These are phyloP conservation scores for Pongo abelii DNA, from an alignment of 2,113 vertebrate species.

Conservation along the genomic window DNA sequence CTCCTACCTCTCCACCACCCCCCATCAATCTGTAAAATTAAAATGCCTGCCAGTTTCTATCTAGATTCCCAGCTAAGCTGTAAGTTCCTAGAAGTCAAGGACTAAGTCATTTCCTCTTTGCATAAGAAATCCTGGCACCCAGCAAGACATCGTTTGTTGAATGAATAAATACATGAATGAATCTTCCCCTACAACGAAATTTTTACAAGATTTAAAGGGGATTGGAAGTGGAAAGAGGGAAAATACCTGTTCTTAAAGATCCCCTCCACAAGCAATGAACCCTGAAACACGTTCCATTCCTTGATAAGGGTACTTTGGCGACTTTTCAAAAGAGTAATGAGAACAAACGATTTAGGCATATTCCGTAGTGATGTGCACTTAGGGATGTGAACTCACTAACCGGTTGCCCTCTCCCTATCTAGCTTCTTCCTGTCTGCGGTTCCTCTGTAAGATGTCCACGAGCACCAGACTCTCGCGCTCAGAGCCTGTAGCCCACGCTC, in stretches of 20 bases:
- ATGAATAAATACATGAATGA: neutral
- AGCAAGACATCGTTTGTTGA: neutral
- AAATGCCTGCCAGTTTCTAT: neutral
- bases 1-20: no score
- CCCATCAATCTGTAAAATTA: neutral
- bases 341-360: conserved; percentile 71
- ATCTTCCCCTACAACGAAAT: neutral
- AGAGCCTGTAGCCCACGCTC: neutral
- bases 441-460: neutral
- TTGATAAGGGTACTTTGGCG: fast-evolving
- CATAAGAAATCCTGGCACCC: neutral
- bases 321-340: conserved; percentile 34
- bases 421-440: neutral
- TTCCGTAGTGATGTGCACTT: neutral
- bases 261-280: neutral
- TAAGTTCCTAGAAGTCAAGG: neutral
- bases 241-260: neutral
- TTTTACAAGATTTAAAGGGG: neutral
- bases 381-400: neutral
- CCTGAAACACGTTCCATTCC: neutral
- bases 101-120: neutral
- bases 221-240: fast-evolving
- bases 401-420: neutral
- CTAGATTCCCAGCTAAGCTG: neutral
- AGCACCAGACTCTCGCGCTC: fast-evolving